These are phyloP conservation scores for Chinchilla lanigera DNA, from an alignment of 2,113 vertebrate species.

Conservation along the genomic window DNA sequence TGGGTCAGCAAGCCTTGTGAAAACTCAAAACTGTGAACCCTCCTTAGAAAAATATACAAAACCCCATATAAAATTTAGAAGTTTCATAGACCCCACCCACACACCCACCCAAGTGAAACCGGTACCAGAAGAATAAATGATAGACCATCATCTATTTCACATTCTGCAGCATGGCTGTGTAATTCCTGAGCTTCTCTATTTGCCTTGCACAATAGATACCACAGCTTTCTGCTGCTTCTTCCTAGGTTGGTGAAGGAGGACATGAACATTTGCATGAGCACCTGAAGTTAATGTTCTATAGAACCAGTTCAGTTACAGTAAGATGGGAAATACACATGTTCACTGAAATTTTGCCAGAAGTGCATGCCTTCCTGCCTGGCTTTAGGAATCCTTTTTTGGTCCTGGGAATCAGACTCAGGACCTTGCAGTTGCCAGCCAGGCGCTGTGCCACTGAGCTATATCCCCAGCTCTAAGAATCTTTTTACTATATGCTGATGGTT, in stretches of 20 bases:
- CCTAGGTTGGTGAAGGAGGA: not conserved
- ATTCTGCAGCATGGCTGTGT: not conserved
- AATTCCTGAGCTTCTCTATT: not conserved
- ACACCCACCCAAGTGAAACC: not conserved
- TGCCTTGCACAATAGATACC: not conserved
- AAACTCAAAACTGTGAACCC: not conserved
- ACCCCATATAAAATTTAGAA: not conserved
- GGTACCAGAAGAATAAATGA: not conserved
- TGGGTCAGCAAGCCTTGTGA: not conserved
- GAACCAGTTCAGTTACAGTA: not conserved
- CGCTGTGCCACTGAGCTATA: no score
- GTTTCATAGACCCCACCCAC: not conserved
- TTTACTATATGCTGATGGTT: slow-evolving; percentile 7
- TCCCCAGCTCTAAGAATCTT: not conserved
- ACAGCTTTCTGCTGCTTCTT: not conserved
- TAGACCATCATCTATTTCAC: not conserved
- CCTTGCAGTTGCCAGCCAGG: no score
- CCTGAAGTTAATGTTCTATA: not conserved
- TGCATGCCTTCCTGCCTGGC: not conserved
- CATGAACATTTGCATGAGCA: not conserved
- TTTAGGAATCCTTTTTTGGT: not conserved
- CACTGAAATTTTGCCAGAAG: slow-evolving; percentile 20
- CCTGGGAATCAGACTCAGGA: no score
- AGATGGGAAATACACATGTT: not conserved
- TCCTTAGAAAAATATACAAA: not conserved